phyloP scores from a whole-genome alignment of 2,113 vertebrate species.

The Calypte anna region DNA sequence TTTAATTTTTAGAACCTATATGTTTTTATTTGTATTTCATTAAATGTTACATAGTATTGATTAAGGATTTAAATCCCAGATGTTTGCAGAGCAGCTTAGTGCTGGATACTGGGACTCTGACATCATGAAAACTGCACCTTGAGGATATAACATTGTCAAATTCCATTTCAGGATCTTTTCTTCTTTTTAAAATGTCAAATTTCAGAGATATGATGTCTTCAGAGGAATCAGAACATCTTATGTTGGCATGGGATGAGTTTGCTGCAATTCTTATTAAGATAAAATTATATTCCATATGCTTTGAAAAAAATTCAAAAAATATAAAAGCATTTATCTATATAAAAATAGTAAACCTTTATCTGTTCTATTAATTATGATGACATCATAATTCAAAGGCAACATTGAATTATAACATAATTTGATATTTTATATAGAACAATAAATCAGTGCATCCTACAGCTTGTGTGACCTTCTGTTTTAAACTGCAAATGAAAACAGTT shows the following conservation, averaged over 20 bases:
- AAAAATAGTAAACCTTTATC: neutral
- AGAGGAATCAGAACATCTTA: conserved; percentile 31
- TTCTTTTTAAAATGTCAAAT: conserved; percentile 50
- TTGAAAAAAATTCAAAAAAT: neutral
- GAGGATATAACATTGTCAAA: neutral
- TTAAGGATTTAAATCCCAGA: neutral
- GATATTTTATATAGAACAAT: conserved; percentile 37
- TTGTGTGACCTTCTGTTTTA: conserved; percentile 59
- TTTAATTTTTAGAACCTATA: neutral
- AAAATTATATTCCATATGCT: neutral
- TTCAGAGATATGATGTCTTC: conserved; percentile 25
- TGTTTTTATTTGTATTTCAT: neutral
- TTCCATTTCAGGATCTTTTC: conserved; percentile 36
- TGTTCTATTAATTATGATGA: conserved; percentile 10
- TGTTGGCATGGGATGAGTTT: neutral
- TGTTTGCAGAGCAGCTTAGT: neutral
- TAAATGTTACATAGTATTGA: neutral
- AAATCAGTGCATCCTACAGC: conserved; percentile 9
- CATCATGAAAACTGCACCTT: conserved; percentile 22
- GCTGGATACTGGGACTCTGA: neutral
- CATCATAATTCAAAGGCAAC: conserved; percentile 35
- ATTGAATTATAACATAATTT: conserved; percentile 48
- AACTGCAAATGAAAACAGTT: conserved; percentile 61
- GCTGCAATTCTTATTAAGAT: neutral
- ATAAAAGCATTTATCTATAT: neutral